Evolutionary conservation across 2,113 vertebrate genomes (phyloP).

Genomic region (Narcine bancroftii): DNA sequence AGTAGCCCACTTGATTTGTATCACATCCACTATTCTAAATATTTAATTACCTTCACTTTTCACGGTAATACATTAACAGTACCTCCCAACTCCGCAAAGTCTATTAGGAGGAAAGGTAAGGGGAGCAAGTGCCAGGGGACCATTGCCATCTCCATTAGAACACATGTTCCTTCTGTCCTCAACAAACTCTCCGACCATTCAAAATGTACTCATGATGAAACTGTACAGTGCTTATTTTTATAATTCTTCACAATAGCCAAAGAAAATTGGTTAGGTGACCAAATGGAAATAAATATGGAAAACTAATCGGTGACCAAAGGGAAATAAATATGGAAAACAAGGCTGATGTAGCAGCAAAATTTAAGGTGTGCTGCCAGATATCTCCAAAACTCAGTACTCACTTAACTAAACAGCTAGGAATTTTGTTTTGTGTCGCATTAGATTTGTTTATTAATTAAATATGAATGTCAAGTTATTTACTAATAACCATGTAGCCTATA

Average conservation of each 20-base stretch:
- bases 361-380: background rate
- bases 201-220: background rate
- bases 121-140: no score
- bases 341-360: background rate
- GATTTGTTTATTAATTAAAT: background rate
- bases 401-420: background rate
- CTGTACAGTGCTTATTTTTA: background rate
- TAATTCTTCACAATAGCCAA: background rate
- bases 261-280: background rate
- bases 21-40: no score
- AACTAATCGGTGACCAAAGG: background rate
- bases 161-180: background rate
- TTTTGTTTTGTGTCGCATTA: background rate
- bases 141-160: no score
- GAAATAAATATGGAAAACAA: conserved; percentile 17
- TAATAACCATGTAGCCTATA: background rate
- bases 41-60: no score
- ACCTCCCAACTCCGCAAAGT: no score
- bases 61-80: no score
- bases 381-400: background rate
- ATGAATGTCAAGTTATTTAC: background rate
- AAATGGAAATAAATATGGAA: background rate
- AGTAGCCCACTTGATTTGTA: no score
- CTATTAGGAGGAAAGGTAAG: no score
- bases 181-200: background rate